Percentiles rank a stretch among this genome's conserved stretches.
These are phyloP conservation scores for pig (Sus scrofa) DNA, from an alignment of 2,113 vertebrate species.

Conservation along the genomic window T2T-Sscrofa CM000821.6:15717001-15717500, in stretches of 20 bases:
- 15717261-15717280: neutral
- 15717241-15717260: neutral
- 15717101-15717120: neutral
- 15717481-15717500: neutral
- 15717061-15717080: neutral
- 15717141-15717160: neutral
- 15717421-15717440: rapidly evolving
- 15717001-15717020: too few relatives aligned
- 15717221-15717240: neutral
- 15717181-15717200: neutral
- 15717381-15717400: neutral
- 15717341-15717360: neutral
- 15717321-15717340: neutral
- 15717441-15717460: neutral
- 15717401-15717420: neutral
- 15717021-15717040: too few relatives aligned
- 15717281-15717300: neutral
- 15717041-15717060: too few relatives aligned
- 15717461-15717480: neutral
- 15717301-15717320: neutral
- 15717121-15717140: neutral
- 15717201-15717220: neutral
- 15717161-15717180: neutral
- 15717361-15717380: neutral
- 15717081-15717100: neutral